These are phyloP conservation scores for Cephus pulcher DNA, from an alignment of 2,888 invertebrate species.

Conservation along the genomic window DNA sequence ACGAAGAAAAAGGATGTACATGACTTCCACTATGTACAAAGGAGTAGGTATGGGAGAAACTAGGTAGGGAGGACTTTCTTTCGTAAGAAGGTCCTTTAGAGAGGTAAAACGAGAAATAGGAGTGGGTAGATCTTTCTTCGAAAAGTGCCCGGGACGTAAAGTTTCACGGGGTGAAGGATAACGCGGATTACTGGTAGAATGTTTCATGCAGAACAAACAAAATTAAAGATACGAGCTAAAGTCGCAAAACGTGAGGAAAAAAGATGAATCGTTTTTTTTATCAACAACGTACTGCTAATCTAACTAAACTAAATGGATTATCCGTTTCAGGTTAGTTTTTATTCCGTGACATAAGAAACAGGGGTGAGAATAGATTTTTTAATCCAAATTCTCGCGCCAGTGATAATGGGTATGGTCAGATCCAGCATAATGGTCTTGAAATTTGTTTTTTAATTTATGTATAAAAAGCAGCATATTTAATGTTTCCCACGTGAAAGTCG, in stretches of 20 bases:
- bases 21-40: background rate
- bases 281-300: too few species aligned
- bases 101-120: background rate
- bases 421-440: background rate
- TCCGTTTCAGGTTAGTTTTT: too few species aligned
- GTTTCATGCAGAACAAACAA: constrained; percentile 17
- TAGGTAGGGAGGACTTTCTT: background rate
- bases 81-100: background rate
- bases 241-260: background rate
- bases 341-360: too few species aligned
- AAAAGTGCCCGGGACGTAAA: constrained; percentile 7
- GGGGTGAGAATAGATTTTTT: background rate
- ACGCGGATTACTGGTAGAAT: constrained; percentile 12
- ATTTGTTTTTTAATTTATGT: background rate
- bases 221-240: constrained; percentile 9
- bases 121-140: background rate
- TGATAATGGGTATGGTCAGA: background rate
- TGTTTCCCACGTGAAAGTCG: background rate
- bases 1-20: background rate
- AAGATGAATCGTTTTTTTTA: background rate
- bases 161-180: constrained; percentile 17
- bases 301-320: too few species aligned
- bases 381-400: background rate
- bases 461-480: background rate
- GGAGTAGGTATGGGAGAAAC: background rate